Percentiles rank a stretch among this genome's conserved stretches.
These are phyloP conservation scores for Dimorphilus gyrociliatus DNA, from an alignment of 2,888 invertebrate genomes.

Conservation along the genomic window DNA sequence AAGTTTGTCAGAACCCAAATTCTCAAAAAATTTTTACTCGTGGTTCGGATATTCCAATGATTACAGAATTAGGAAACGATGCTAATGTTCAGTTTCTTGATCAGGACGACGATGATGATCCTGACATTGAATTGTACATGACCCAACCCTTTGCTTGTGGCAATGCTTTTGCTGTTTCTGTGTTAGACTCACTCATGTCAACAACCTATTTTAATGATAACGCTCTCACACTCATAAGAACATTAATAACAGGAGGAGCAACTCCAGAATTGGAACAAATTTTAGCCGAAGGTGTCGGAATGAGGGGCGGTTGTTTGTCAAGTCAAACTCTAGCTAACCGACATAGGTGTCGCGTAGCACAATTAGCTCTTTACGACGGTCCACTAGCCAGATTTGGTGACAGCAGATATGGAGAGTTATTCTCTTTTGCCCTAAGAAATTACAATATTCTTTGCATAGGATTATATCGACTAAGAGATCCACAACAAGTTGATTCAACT, in stretches of 20 bases:
- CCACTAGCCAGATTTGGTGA: slow-evolving; percentile 86
- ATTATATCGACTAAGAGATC: slow-evolving; percentile 59
- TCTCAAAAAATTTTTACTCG: too few relatives aligned
- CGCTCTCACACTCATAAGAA: slow-evolving; percentile 94
- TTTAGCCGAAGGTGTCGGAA: slow-evolving; percentile 93
- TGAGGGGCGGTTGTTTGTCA: slow-evolving; percentile 92
- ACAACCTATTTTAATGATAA: slow-evolving; percentile 99
- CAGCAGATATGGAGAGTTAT: slow-evolving; percentile 94
- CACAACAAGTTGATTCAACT: slow-evolving; percentile 43
- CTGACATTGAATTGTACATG: slow-evolving; percentile 96
- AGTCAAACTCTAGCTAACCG: slow-evolving; percentile 87
- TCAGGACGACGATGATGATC: slow-evolving; percentile 77
- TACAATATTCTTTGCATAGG: slow-evolving; percentile 99
- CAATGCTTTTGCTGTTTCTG: slow-evolving; percentile 98
- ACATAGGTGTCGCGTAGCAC: slow-evolving; percentile 91
- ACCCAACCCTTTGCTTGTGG: slow-evolving; percentile 99
- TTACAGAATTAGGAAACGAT: slow-evolving; percentile 84
- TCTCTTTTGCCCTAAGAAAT: slow-evolving; percentile 82
- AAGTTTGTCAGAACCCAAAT: too few relatives aligned
- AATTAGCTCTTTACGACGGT: slow-evolving; percentile 92
- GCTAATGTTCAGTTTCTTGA: slow-evolving; percentile 70
- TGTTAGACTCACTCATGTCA: slow-evolving; percentile 98
- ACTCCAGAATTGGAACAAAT: slow-evolving; percentile 98
- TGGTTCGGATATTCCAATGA: slow-evolving; percentile 99
- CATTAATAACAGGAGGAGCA: slow-evolving; percentile 96